Evolutionary conservation across 2,113 vertebrate species (phyloP), one percentile per base, ranked within the genome.

Genomic region (Bucco capensis): DNA sequence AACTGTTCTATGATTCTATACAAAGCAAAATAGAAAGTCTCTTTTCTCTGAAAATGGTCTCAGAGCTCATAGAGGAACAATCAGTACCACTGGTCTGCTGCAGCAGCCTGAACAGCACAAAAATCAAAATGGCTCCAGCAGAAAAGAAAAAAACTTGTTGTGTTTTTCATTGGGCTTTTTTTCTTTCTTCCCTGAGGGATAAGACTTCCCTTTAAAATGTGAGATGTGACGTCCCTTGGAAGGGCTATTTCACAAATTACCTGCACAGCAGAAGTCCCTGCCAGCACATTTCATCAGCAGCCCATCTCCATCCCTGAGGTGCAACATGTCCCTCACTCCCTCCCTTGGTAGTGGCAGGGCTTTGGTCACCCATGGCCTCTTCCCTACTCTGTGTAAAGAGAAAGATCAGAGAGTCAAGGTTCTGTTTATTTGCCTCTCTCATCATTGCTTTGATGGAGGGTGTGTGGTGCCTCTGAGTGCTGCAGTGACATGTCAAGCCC

Each of bases 381-480:
- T 84, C 42, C 54, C 17, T 60, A n/a, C 8, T 51, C 28, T 33
- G 27, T 19, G 40, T 2, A 21, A 84, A 17, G 25, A 10, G 33
- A 16, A 42, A 81, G 67, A 74, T 5, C 3, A 28, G 42, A 16
- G 28, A 88, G 44, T 31, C 0, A 14, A 89, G 22, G 10, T 50
- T 19, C 46, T 72, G 81, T 86, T 92, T 92, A 74, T 94, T 86
- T 67, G 21, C 89, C 81, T 93, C 81, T 86, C 18, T 37, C 21
- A 2, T 19, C 65, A 56, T 38, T 22, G 6, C 69, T 92, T 78
- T 94, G 93, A 96, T 0, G 10, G 67, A 61, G 87, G 69, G 74
- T 40, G 66, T 11, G 28, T 53, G 86, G 31, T 77, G 67, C 74
- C 85, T 85, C 66, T 2, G 9, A 86, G 86, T 2, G 4, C 67